A percentile compares a stretch with the other conserved stretches of the same genome.
phyloP scores from a whole-genome alignment of 2,113 vertebrate species.

The Menidia beryllina region DNA sequence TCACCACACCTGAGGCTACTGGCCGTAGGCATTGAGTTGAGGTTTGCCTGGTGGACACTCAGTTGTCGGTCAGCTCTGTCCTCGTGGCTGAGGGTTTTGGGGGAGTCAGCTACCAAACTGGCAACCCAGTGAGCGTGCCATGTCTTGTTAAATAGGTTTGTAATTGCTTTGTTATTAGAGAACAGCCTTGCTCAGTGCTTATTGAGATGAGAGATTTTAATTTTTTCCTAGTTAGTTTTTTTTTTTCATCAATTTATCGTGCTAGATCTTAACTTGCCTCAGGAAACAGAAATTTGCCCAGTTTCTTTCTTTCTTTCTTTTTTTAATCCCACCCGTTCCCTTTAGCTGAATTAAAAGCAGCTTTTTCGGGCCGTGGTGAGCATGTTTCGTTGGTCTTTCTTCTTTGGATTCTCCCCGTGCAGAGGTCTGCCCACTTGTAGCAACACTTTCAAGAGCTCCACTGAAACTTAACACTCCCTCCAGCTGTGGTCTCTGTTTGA shows the following conservation, averaged over 20 bases:
- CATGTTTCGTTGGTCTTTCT: neutral
- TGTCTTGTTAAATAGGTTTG: conserved; percentile 84
- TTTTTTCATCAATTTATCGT: conserved; percentile 39
- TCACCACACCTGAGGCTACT: conserved; percentile 78
- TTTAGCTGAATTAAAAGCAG: conserved; percentile 16
- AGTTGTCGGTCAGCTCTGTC: conserved; percentile 77
- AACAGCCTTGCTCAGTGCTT: conserved; percentile 81
- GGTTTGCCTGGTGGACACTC: conserved; percentile 73
- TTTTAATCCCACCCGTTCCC: conserved; percentile 24
- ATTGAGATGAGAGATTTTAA: conserved; percentile 75
- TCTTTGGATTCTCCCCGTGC: conserved; percentile 18
- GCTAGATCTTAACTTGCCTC: conserved; percentile 75
- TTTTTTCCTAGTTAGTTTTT: conserved; percentile 14
- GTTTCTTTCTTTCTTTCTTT: conserved; percentile 41
- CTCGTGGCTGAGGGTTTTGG: conserved; percentile 73
- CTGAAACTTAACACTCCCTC: conserved; percentile 26
- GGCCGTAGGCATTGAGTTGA: conserved; percentile 72
- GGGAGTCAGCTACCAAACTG: conserved; percentile 73
- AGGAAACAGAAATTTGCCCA: conserved; percentile 75
- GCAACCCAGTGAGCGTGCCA: conserved; percentile 75
- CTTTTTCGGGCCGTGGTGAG: conserved; percentile 19
- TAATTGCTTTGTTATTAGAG: conserved; percentile 84
- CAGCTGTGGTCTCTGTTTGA: conserved; percentile 38
- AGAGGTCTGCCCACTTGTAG: conserved; percentile 42
- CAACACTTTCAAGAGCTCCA: conserved; percentile 34